Conservation (phyloP, 2,888 invertebrate species). For the Branchellion lobata region DNA sequence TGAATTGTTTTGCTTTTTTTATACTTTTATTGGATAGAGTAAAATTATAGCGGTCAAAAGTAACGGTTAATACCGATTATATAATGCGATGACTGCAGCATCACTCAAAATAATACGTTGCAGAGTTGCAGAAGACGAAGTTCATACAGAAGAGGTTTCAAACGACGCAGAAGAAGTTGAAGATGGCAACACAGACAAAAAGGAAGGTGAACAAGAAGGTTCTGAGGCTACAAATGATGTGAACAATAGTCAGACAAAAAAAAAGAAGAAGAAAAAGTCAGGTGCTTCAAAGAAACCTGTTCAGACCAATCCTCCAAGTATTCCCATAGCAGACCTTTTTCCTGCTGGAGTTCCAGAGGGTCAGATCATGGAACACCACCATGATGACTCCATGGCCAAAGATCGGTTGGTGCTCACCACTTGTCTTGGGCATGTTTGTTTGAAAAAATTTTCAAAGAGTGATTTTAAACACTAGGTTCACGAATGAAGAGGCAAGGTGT, state of each 20-base stretch:
- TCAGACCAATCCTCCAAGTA: conserved; percentile 70
- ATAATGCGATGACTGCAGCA: neutral
- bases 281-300: conserved; percentile 26
- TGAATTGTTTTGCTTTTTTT: neutral
- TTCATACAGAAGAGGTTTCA: neutral
- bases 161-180: neutral
- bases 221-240: neutral
- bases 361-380: conserved; percentile 80
- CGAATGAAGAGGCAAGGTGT: conserved; percentile 73
- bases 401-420: conserved; percentile 34
- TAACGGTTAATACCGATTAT: too few relatives aligned
- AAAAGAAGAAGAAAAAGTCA: conserved; percentile 47
- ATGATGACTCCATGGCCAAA: conserved; percentile 68
- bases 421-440: neutral
- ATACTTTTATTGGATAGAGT: too few relatives aligned
- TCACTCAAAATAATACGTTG: neutral
- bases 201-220: neutral
- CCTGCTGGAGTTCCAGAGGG: conserved; percentile 79
- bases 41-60: too few relatives aligned
- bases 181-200: conserved; percentile 1
- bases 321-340: conserved; percentile 81
- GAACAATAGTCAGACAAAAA: conserved; percentile 6
- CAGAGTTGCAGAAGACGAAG: neutral
- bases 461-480: conserved; percentile 78
- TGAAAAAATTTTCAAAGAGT: conserved; percentile 70